Conservation (phyloP, 2,888 invertebrate species). For the Trilocha varians region DNA sequence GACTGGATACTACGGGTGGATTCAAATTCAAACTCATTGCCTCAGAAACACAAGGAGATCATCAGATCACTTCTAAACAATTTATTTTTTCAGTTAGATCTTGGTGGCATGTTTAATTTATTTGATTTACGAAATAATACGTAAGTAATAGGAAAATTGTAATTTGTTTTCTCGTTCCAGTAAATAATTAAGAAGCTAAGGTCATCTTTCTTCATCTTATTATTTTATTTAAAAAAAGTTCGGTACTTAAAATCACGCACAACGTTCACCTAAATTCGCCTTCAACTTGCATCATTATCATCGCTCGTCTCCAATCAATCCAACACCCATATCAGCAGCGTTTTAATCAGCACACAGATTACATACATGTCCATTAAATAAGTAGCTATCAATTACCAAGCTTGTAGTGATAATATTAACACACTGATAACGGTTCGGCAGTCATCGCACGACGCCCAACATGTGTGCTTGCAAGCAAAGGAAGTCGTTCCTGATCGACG, state of each 20-base stretch:
- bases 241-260: background rate
- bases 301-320: slow-evolving; percentile 1
- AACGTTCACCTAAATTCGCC: background rate
- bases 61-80: no score
- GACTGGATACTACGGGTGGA: no score
- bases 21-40: no score
- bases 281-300: background rate
- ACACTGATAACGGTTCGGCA: slow-evolving; percentile 54
- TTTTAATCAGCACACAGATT: slow-evolving; percentile 43
- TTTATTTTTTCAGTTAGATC: no score
- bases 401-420: slow-evolving; percentile 39
- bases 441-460: slow-evolving; percentile 37
- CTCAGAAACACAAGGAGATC: no score
- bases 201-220: no score
- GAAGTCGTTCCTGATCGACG: slow-evolving; percentile 58
- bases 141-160: no score
- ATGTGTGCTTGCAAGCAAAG: slow-evolving; percentile 66
- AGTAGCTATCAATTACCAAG: slow-evolving; percentile 66
- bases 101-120: no score
- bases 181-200: no score
- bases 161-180: no score
- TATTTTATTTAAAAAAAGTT: no score
- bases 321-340: slow-evolving; percentile 2
- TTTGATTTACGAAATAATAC: no score
- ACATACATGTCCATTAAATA: slow-evolving; percentile 61